phyloP scores from a whole-genome alignment of 2,113 vertebrate species.

The Okapia johnstoni region DNA sequence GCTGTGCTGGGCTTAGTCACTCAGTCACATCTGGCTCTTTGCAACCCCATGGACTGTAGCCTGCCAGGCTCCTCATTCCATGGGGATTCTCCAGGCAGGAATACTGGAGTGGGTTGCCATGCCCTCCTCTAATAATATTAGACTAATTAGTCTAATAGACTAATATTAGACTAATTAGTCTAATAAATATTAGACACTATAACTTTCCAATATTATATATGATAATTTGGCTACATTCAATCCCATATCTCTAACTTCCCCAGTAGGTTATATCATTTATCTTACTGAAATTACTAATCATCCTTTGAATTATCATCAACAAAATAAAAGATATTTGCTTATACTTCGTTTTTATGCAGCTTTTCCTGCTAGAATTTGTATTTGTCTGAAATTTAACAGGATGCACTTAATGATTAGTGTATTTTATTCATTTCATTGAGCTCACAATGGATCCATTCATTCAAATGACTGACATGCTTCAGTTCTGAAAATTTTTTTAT shows the following conservation, averaged over 20 bases:
- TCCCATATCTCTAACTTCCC: neutral
- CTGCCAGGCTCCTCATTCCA: neutral
- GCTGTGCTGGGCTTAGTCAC: neutral
- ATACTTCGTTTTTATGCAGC: neutral
- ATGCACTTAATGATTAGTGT: neutral
- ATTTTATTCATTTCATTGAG: neutral
- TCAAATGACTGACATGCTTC: neutral
- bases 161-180: too few species aligned
- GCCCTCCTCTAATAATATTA: neutral
- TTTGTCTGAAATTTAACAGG: neutral
- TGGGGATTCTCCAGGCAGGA: neutral
- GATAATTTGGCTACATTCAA: neutral
- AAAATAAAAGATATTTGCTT: neutral
- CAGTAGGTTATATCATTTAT: neutral
- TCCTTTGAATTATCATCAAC: neutral
- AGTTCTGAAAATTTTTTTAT: neutral
- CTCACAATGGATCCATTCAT: neutral
- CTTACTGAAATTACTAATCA: neutral
- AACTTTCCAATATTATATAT: neutral
- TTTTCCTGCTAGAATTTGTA: neutral
- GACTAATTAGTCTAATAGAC: too few species aligned
- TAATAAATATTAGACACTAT: neutral
- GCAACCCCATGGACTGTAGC: neutral
- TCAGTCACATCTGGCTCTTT: neutral
- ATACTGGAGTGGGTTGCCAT: neutral